Base-by-base conservation (phyloP, 2,888 invertebrate genomes). In the Netelia virgata region DNA sequence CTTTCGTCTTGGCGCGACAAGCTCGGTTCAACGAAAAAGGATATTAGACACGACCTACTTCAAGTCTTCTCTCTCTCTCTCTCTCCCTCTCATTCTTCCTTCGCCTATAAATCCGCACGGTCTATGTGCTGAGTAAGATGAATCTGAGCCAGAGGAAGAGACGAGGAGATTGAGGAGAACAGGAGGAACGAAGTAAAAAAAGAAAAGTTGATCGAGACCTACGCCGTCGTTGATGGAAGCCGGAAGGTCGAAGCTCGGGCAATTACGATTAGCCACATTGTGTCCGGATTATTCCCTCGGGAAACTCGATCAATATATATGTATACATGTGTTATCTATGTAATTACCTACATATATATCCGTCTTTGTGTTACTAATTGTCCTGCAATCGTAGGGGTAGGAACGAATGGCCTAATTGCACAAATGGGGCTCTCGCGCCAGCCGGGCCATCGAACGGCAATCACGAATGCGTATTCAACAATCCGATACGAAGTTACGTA, bases 51-150 rank as follows among this genome's bases (percentile, higher is more conserved):
- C 47, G 47, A 47, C 14, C 47, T 14, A 47, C 47, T 47, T 14
- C 47, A 47, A 14, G 50, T 28, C 1, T 50, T 14, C n/a, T 20
- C 14, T 8, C n/a, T n/a, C 18, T 36, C 41, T 14, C 41, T 66
- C 14, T 18, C 20, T 66, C 66, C 3, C 16, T 36, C 36, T 53
- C 36, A 1, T 16, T 50, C 43, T 11, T 41, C 43, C 9, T 36
- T 28, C 66, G 14, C 50, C 28, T 50, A 57, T 20, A 16, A 14
- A 36, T 47, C 41, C n/a, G 20, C 11, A 28, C 73, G 23, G 10
- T 36, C 18, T 64, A 64, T 72, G 63, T 72, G 72, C 78, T 64
- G 78, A 79, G 63, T 79, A 79, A 79, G 78, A 72, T 72, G 55
- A 79, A 79, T 70, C 64, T 64, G 74, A 57, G 41, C 36, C 28